Conservation (phyloP, 2,888 invertebrate genomes). For the Syrista parreyssii region DNA sequence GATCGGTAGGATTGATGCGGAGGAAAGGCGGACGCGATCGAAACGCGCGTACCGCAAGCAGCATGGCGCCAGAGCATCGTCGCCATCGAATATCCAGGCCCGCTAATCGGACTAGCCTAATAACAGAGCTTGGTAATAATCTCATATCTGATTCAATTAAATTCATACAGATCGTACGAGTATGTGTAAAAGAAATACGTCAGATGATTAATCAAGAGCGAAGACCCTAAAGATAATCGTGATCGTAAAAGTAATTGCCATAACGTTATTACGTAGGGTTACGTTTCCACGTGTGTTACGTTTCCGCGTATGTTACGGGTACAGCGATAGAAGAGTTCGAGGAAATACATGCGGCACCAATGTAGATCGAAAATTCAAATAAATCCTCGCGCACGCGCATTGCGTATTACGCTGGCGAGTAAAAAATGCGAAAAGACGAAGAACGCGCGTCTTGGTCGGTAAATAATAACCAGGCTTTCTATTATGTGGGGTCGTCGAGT, state of each 20-base stretch:
- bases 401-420: background rate
- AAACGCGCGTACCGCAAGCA: background rate
- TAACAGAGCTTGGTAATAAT: background rate
- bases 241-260: background rate
- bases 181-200: slow-evolving; percentile 1
- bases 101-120: background rate
- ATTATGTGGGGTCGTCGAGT: slow-evolving; percentile 37
- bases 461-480: slow-evolving; percentile 43
- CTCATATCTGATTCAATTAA: slow-evolving; percentile 5
- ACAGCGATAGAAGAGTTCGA: background rate
- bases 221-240: slow-evolving; percentile 11
- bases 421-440: background rate
- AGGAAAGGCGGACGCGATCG: background rate
- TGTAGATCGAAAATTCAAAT: background rate
- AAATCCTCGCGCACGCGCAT: background rate
- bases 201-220: slow-evolving; percentile 5
- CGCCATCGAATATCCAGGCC: background rate
- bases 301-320: background rate
- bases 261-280: background rate
- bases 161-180: slow-evolving; percentile 1
- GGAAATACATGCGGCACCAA: background rate
- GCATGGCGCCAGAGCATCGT: background rate
- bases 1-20: background rate
- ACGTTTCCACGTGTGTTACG: background rate
- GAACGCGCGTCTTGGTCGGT: slow-evolving; percentile 18